phyloP scores from a whole-genome alignment of 2,888 invertebrate species.

The Diabrotica balteata region DNA sequence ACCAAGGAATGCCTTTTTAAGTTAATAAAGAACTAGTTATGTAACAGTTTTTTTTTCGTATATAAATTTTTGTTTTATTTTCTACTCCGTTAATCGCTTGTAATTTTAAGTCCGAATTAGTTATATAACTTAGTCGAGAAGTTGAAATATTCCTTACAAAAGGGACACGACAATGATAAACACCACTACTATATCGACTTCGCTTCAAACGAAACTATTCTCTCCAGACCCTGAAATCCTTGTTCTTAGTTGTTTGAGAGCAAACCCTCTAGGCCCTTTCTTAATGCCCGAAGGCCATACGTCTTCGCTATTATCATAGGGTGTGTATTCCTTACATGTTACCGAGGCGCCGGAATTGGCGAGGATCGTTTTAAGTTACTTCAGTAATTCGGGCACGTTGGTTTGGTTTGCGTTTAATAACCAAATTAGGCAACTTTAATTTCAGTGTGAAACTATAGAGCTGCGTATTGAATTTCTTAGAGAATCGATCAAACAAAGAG shows the following conservation, averaged over 20 bases:
- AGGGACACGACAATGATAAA: background rate
- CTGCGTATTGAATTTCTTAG: no score
- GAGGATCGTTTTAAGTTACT: background rate
- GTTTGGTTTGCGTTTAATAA: background rate
- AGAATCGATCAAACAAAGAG: no score
- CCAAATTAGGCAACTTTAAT: background rate
- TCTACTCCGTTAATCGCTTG: no score
- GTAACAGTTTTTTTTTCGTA: no score
- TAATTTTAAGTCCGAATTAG: no score
- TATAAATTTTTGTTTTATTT: no score
- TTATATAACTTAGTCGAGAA: no score
- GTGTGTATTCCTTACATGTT: background rate
- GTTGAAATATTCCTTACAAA: background rate
- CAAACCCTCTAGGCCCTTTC: slow-evolving; percentile 3
- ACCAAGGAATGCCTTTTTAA: no score
- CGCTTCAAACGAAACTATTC: slow-evolving; percentile 2
- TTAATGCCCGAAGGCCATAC: background rate
- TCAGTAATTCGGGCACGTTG: background rate
- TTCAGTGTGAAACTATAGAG: background rate
- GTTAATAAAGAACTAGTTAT: no score
- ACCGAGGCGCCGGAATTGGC: background rate
- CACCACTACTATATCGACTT: background rate
- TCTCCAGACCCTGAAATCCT: background rate
- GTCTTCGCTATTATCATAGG: slow-evolving; percentile 3
- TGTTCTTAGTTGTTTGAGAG: slow-evolving; percentile 1